A percentile compares a stretch with the other conserved stretches of the same genome.
Conservation (phyloP, 2,113 vertebrate species). For the Melanotaenia duboulayi region DNA sequence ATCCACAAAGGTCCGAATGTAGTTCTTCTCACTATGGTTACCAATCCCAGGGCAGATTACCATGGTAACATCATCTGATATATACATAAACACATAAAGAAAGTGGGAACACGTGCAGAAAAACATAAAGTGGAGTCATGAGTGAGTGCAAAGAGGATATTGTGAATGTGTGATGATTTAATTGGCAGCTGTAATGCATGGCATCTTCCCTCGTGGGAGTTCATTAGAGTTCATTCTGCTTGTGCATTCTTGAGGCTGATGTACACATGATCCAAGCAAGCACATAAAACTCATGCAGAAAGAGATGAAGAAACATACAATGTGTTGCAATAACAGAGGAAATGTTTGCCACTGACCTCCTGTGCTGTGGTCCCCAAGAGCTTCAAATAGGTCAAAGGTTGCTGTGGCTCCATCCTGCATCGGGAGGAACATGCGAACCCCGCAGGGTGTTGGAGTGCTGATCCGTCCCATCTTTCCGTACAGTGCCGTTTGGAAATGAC, state of each 20-base stretch:
- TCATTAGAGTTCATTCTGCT: slow-evolving; percentile 42
- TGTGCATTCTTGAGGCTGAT: slow-evolving; percentile 3
- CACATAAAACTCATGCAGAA: slow-evolving; percentile 5
- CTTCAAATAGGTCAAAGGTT: slow-evolving; percentile 95
- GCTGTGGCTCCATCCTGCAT: slow-evolving; percentile 95
- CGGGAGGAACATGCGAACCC: slow-evolving; percentile 90
- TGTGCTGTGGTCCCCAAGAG: slow-evolving; percentile 86
- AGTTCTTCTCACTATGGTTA: slow-evolving; percentile 98
- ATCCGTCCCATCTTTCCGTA: slow-evolving; percentile 96
- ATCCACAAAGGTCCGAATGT: slow-evolving; percentile 97
- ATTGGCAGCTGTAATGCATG: slow-evolving; percentile 26
- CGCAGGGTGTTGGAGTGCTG: slow-evolving; percentile 88
- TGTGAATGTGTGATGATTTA: slow-evolving; percentile 22
- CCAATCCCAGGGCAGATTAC: slow-evolving; percentile 98
- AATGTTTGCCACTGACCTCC: slow-evolving; percentile 85
- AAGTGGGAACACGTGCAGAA: slow-evolving; percentile 21
- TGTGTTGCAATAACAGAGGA: not conserved
- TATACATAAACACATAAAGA: slow-evolving; percentile 25
- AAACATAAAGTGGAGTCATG: slow-evolving; percentile 37
- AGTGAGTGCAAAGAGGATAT: slow-evolving; percentile 14
- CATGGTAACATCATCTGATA: slow-evolving; percentile 94
- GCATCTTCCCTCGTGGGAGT: slow-evolving; percentile 20
- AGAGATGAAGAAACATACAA: not conserved
- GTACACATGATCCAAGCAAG: slow-evolving; percentile 6
- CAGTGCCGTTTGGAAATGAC: slow-evolving; percentile 93